phyloP scores from a whole-genome alignment of 2,113 vertebrate species.

The Brachyhypopomus occidentalis region DNA sequence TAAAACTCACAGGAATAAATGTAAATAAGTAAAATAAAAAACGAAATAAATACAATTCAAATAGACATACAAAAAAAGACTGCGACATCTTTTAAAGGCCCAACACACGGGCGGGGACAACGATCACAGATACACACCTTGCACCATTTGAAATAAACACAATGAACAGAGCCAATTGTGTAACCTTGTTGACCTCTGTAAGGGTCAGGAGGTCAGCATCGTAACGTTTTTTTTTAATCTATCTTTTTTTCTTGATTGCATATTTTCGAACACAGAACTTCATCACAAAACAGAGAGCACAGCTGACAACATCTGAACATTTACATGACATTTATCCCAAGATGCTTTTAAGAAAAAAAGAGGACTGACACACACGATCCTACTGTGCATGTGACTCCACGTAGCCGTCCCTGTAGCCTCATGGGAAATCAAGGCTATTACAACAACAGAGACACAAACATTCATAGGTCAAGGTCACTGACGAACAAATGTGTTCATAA shows the following conservation, averaged over 20 bases:
- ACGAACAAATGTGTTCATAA: background rate
- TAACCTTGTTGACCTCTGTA: background rate
- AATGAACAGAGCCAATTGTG: conserved; percentile 3
- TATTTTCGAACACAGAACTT: conserved; percentile 59
- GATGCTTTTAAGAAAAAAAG: conserved; percentile 45
- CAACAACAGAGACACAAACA: conserved; percentile 16
- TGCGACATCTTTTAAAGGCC: conserved; percentile 11
- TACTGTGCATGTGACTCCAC: conserved; percentile 31
- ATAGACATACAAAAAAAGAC: conserved; percentile 4
- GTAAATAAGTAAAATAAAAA: no score
- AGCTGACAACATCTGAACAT: conserved; percentile 57
- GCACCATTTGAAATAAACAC: conserved; percentile 47
- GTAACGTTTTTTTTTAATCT: background rate
- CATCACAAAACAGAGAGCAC: conserved; percentile 54
- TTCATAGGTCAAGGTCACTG: conserved; percentile 10
- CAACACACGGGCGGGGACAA: conserved; percentile 29
- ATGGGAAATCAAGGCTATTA: conserved; percentile 1
- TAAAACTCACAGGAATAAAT: conserved; percentile 21
- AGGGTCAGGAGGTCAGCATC: background rate
- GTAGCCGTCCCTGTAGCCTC: background rate
- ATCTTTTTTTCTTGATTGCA: conserved; percentile 50
- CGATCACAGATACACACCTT: conserved; percentile 27
- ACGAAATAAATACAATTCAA: background rate
- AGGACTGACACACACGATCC: conserved; percentile 34
- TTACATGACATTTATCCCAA: conserved; percentile 56